These are phyloP conservation scores for Ophthalmolycus amberensis DNA, from an alignment of 2,113 vertebrate genomes.

Conservation along the genomic window DNA sequence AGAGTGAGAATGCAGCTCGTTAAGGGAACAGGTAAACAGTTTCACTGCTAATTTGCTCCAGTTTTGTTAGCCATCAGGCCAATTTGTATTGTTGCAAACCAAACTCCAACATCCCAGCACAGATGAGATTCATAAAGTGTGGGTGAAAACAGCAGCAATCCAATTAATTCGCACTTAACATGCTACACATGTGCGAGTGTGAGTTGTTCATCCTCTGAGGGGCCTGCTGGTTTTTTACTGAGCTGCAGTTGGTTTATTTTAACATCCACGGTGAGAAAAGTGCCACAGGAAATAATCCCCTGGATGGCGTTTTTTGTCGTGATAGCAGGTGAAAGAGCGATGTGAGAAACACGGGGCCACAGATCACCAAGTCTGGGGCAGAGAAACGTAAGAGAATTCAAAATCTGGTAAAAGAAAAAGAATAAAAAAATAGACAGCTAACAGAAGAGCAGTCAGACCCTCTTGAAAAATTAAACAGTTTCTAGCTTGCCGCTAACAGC, in stretches of 20 bases:
- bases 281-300: constrained; percentile 26
- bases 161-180: constrained; percentile 72
- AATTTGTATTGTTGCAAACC: constrained; percentile 62
- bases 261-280: constrained; percentile 43
- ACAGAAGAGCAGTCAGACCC: background rate
- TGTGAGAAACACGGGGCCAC: constrained; percentile 6
- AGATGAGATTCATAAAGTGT: constrained; percentile 63
- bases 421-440: background rate
- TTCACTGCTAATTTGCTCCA: constrained; percentile 59
- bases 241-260: constrained; percentile 23
- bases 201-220: constrained; percentile 41
- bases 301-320: background rate
- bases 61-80: constrained; percentile 65
- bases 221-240: constrained; percentile 53
- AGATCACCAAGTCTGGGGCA: background rate
- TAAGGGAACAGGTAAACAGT: constrained; percentile 70
- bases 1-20: constrained; percentile 58
- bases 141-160: constrained; percentile 63
- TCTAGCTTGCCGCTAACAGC: background rate
- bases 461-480: background rate
- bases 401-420: background rate
- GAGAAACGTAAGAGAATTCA: background rate
- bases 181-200: constrained; percentile 43
- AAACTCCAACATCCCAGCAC: constrained; percentile 51
- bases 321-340: constrained; percentile 14